Percentiles rank a stretch among this genome's conserved stretches.
Conservation (phyloP, 2,888 invertebrate genomes). For the Lasioglossum pauxillum region DNA sequence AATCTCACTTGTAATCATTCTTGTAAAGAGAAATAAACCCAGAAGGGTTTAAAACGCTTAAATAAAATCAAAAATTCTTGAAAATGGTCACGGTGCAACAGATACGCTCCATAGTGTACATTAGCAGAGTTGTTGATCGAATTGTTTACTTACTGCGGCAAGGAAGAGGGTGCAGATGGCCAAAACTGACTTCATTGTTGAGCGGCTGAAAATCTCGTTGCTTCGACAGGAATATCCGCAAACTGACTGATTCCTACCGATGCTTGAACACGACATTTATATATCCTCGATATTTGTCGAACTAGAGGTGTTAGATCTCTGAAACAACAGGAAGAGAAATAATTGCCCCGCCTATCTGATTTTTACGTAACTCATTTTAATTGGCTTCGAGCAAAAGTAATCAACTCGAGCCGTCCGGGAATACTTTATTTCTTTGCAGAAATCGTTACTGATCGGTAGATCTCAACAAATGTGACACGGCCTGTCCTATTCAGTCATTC, state of each 20-base stretch:
- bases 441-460: neutral
- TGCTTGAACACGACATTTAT: constrained; percentile 43
- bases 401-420: neutral
- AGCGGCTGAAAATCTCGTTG: neutral
- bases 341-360: constrained; percentile 42
- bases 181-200: constrained; percentile 35
- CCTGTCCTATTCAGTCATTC: neutral
- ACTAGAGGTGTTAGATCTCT: constrained; percentile 26
- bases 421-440: neutral
- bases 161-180: constrained; percentile 18
- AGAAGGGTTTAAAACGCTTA: too few species aligned
- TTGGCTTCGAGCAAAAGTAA: neutral
- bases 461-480: neutral
- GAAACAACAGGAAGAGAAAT: constrained; percentile 54
- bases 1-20: too few species aligned
- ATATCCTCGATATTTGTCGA: constrained; percentile 30
- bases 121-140: neutral
- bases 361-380: constrained; percentile 50
- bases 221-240: neutral
- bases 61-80: neutral
- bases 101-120: neutral
- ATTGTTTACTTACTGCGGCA: constrained; percentile 30
- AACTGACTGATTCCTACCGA: constrained; percentile 35
- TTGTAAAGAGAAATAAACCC: too few species aligned
- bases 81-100: neutral